These are phyloP conservation scores for Eulemur mongoz DNA, from an alignment of 2,797 vertebrate species.

Conservation along the genomic window DNA sequence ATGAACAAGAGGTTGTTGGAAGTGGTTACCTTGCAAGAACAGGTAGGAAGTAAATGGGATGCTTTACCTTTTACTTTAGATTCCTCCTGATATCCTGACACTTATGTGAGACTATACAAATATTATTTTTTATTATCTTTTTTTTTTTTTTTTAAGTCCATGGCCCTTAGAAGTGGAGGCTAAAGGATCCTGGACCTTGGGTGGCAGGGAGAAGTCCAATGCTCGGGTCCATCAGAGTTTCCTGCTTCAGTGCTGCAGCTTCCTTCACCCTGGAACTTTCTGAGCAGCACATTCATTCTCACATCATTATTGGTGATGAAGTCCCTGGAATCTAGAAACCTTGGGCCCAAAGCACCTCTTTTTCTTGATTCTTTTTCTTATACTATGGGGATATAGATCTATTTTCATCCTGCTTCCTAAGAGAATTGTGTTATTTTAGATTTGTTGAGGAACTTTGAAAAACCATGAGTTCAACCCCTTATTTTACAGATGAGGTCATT, in stretches of 20 bases:
- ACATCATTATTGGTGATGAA: neutral
- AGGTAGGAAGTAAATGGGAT: neutral
- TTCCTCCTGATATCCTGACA: neutral
- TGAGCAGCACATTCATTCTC: neutral
- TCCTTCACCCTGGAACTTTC: neutral
- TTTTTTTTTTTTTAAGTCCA: neutral
- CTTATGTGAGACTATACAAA: neutral
- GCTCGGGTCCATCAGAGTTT: neutral
- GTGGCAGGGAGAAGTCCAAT: neutral
- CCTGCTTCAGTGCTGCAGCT: neutral
- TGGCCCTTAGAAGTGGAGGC: neutral
- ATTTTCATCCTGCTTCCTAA: neutral
- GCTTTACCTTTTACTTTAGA: neutral
- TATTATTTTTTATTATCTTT: neutral
- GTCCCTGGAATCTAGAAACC: neutral
- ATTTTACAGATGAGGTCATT: constrained; percentile 1
- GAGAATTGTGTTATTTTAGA: neutral
- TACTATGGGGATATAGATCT: neutral
- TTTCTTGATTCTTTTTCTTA: neutral
- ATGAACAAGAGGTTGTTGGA: neutral
- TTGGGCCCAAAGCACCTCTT: neutral
- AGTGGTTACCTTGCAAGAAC: neutral
- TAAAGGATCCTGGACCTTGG: neutral
- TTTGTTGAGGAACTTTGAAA: neutral
- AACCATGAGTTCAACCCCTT: neutral